Conservation (phyloP, 2,888 invertebrate species). For the Mythimna lalbum region DNA sequence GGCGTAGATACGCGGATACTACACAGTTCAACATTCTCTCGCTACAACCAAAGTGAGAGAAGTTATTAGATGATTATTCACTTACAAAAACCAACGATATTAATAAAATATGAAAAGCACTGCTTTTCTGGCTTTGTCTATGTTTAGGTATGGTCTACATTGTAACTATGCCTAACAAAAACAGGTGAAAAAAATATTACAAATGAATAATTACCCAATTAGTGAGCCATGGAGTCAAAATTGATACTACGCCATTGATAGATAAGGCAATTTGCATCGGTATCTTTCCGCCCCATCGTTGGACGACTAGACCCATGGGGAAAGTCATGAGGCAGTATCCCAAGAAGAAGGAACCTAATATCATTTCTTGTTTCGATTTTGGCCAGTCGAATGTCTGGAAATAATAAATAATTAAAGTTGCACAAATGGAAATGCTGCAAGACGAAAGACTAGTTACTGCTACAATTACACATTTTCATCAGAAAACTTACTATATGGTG, state of each 20-base stretch:
- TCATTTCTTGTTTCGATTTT: constrained; percentile 79
- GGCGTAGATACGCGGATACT: no score
- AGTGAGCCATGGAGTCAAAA: constrained; percentile 76
- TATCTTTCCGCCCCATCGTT: constrained; percentile 91
- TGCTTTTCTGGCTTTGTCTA: background rate
- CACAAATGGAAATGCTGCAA: no score
- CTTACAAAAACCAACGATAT: no score
- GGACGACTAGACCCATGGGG: constrained; percentile 91
- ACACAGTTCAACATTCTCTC: no score
- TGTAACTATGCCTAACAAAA: background rate
- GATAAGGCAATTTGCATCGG: constrained; percentile 84
- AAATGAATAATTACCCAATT: constrained; percentile 67
- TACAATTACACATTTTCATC: background rate
- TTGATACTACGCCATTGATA: constrained; percentile 71
- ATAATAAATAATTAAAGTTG: background rate
- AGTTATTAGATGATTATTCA: no score
- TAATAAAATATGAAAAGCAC: no score
- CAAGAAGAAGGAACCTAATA: constrained; percentile 87
- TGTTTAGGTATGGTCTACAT: background rate
- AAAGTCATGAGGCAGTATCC: constrained; percentile 89
- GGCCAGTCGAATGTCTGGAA: constrained; percentile 78
- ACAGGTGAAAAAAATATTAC: no score
- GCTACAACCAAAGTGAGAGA: no score
- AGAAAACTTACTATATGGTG: constrained; percentile 34
- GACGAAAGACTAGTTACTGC: no score